Evolutionary conservation across 2,113 vertebrate species (phyloP), one percentile per base, ranked within the genome.

Genomic region (Tricholaema leucomelas): DNA sequence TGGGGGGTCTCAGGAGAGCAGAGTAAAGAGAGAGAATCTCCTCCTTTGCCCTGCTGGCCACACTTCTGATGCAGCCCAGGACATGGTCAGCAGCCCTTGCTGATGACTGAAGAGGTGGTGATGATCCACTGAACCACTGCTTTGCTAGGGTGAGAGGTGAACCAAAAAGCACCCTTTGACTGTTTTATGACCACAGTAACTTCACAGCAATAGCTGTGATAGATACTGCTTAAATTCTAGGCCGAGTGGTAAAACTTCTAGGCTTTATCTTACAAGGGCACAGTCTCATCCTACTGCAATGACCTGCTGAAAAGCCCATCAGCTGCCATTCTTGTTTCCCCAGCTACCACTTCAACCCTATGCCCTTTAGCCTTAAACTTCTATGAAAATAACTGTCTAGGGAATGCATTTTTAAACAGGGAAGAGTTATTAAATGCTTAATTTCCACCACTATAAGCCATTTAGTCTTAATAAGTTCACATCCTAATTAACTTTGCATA

Each of bases 401-500:
- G 56, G 16, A 92, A 88, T 35, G 55, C 1, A 55, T 50, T 73
- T 93, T 84, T 73, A 80, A 96, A 82, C 19, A 69, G 7, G 5
- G 15, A 85, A 61, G 3, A 48, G 46, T 54, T 63, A 81, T 55
- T 85, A 85, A 90, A 86, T 84, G 20, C 60, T 87, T 56, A 31
- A 85, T 77, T 91, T 90, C 82, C 48, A 88, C 36, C 30, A 60
- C 23, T 16, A 10, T 50, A 87, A 88, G 40, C 79, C 2, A 48
- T 88, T 81, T 91, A 66, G 44, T 66, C 73, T 94, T 91, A 92
- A 86, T 86, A 88, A 71, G 48, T 83, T 89, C 55, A 63, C 78
- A 87, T 81, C 33, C 23, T 92, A 79, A 95, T 94, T 96, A 87
- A 88, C 33, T 94, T 92, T 80, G 66, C 88, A 80, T 93, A 50